Conservation (phyloP, 1,140 invertebrate genomes). For the Drosophila mojavensis region DNA sequence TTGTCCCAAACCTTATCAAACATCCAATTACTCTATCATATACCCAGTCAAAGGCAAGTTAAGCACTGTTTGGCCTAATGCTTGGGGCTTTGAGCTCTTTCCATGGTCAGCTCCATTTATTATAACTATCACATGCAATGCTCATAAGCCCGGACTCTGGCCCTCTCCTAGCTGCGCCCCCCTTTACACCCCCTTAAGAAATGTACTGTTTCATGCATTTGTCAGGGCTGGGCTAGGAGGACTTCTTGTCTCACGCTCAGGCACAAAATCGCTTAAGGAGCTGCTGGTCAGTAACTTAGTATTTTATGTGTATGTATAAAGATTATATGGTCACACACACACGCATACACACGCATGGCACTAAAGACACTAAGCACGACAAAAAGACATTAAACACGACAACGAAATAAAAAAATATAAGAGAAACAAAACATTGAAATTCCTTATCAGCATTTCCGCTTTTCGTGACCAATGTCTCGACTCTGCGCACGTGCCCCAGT, state of each 20-base stretch:
- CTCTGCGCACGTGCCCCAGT: conserved; percentile 33
- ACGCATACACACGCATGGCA: conserved; percentile 29
- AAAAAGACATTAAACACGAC: conserved; percentile 84
- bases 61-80: background rate
- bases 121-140: conserved; percentile 14
- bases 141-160: background rate
- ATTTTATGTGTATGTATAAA: conserved; percentile 68
- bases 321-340: conserved; percentile 59
- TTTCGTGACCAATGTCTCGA: conserved; percentile 83
- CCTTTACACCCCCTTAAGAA: conserved; percentile 19
- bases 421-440: conserved; percentile 74
- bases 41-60: too few species aligned
- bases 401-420: conserved; percentile 73
- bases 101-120: background rate
- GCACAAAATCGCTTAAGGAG: conserved; percentile 27
- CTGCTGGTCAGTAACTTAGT: conserved; percentile 55
- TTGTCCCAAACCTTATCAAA: too few species aligned
- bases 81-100: background rate
- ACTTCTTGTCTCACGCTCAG: background rate
- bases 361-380: conserved; percentile 83
- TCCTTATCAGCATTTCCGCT: conserved; percentile 84
- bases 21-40: too few species aligned
- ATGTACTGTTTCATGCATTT: conserved; percentile 15
- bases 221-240: conserved; percentile 6
- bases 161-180: background rate